A percentile compares a stretch with the other conserved stretches of the same genome.
These are phyloP conservation scores for Anthoscopus minutus DNA, from an alignment of 2,113 vertebrate species.

Conservation along the genomic window DNA sequence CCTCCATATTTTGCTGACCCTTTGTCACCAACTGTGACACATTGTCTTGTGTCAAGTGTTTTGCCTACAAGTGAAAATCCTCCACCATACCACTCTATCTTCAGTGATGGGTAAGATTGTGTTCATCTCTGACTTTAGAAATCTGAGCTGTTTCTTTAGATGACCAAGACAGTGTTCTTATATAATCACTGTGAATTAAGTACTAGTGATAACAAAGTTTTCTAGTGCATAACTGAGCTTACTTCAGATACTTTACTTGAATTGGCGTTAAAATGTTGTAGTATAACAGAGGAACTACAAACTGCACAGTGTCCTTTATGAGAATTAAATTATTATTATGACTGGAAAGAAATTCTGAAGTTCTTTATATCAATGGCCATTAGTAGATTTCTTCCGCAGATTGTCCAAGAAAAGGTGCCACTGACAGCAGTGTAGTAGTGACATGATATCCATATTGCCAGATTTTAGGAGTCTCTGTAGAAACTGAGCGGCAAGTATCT, in stretches of 20 bases:
- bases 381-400: neutral
- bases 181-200: neutral
- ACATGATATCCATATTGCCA: neutral
- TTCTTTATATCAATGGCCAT: neutral
- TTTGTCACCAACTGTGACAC: neutral
- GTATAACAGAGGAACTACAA: neutral
- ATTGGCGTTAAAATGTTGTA: neutral
- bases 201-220: neutral
- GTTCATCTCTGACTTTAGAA: neutral
- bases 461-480: neutral
- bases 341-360: neutral
- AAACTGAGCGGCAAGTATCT: neutral
- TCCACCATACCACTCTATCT: conserved; percentile 72
- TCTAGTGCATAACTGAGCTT: neutral
- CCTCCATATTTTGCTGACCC: conserved; percentile 75
- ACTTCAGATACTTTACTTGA: neutral
- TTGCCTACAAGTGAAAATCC: conserved; percentile 59
- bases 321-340: neutral
- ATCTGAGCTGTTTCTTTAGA: neutral
- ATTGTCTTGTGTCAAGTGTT: neutral
- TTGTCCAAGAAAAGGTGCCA: neutral
- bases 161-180: neutral
- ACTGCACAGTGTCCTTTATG: neutral
- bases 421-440: neutral
- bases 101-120: conserved; percentile 67